Evolutionary conservation across 2,888 invertebrate species (phyloP).

Genomic region (Chrysomela aeneicollis): DNA sequence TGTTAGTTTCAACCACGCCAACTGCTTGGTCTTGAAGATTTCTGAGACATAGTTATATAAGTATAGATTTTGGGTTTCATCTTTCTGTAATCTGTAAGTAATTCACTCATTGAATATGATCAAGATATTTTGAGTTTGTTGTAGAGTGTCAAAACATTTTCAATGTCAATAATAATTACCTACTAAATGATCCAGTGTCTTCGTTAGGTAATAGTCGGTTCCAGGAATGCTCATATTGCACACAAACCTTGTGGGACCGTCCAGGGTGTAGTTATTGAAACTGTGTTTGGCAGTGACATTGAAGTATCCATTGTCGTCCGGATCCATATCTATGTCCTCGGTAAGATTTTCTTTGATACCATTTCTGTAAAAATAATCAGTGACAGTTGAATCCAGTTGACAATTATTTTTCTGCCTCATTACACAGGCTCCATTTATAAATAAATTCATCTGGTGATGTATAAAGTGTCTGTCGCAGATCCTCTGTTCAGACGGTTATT

Average conservation of each 20-base stretch:
- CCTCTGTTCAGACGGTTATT: not conserved
- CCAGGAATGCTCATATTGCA: constrained; percentile 71
- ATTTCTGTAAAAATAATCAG: constrained; percentile 49
- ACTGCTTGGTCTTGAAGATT: too few relatives aligned
- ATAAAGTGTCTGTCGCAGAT: not conserved
- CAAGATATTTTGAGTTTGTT: too few relatives aligned
- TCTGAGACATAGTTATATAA: too few relatives aligned
- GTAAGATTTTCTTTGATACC: constrained; percentile 42
- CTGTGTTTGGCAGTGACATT: constrained; percentile 66
- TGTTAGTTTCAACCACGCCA: too few relatives aligned
- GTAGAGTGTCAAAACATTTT: not conserved
- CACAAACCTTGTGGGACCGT: constrained; percentile 66
- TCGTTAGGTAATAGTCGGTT: constrained; percentile 65
- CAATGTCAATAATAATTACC: constrained; percentile 25
- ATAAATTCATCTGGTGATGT: too few relatives aligned
- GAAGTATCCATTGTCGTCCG: constrained; percentile 60
- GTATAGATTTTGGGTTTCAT: too few relatives aligned
- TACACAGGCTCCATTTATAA: not conserved
- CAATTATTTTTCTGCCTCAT: not conserved
- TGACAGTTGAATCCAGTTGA: too few relatives aligned
- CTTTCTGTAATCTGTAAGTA: too few relatives aligned
- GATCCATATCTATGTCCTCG: constrained; percentile 40
- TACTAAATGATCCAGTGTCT: constrained; percentile 27
- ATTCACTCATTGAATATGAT: too few relatives aligned
- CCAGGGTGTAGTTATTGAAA: constrained; percentile 63